These are phyloP conservation scores for Pholis gunnellus DNA, from an alignment of 2,113 vertebrate species.

Conservation along the genomic window DNA sequence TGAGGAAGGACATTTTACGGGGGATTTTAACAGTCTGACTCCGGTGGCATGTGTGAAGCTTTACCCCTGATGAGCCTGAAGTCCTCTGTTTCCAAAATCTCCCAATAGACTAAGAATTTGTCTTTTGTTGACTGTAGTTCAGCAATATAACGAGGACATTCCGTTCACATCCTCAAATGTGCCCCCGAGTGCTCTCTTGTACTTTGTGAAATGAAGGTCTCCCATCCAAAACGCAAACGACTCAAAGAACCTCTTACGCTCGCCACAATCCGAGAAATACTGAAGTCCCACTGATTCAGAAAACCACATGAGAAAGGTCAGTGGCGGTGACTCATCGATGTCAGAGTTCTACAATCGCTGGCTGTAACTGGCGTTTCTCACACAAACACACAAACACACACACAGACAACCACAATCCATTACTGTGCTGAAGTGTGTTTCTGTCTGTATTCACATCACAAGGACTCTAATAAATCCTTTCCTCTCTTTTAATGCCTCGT, in stretches of 20 bases:
- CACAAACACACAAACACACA: constrained; percentile 36
- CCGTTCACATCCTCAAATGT: constrained; percentile 33
- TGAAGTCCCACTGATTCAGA: constrained; percentile 64
- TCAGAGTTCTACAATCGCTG: constrained; percentile 46
- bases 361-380: constrained; percentile 43
- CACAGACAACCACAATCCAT: constrained; percentile 21
- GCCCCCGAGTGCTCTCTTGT: constrained; percentile 44
- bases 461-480: constrained; percentile 9
- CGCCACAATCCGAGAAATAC: constrained; percentile 46
- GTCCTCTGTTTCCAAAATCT: constrained; percentile 33
- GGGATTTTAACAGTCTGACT: constrained; percentile 38
- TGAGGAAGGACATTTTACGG: constrained; percentile 27
- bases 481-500: constrained; percentile 1
- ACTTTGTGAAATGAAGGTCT: constrained; percentile 28
- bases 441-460: constrained; percentile 24
- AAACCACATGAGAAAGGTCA: constrained; percentile 76
- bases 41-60: constrained; percentile 19
- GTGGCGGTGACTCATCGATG: constrained; percentile 69
- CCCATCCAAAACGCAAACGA: constrained; percentile 30
- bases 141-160: constrained; percentile 58
- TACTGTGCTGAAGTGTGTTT: constrained; percentile 41
- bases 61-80: constrained; percentile 28
- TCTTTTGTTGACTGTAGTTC: constrained; percentile 46
- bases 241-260: constrained; percentile 34
- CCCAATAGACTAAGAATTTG: constrained; percentile 34